These are phyloP conservation scores for Philotrypesis tridentata DNA, from an alignment of 1,140 invertebrate species.

Conservation along the genomic window DNA sequence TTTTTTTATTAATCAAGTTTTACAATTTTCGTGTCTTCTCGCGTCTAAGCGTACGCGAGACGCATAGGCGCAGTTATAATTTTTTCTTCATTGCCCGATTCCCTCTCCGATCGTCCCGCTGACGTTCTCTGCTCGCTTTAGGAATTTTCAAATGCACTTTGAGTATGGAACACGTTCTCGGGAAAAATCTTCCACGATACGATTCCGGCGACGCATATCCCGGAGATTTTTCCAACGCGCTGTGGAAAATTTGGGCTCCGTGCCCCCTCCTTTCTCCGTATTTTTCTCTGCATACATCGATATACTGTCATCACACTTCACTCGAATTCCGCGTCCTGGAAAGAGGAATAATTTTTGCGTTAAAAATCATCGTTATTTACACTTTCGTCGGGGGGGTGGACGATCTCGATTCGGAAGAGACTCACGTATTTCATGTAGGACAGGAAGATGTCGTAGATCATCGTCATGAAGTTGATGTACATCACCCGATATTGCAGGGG, in stretches of 20 bases:
- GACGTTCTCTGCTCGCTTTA: no score
- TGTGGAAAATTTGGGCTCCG: not conserved
- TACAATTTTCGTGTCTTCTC: not conserved
- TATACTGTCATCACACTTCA: not conserved
- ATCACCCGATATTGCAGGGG: conserved; percentile 84
- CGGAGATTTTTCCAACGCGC: not conserved
- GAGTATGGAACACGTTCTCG: no score
- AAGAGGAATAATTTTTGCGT: no score
- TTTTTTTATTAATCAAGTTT: no score
- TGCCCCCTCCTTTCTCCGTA: not conserved
- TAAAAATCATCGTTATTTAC: no score
- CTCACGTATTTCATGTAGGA: conserved; percentile 85
- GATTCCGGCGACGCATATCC: not conserved
- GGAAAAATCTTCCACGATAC: not conserved
- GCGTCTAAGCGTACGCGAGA: not conserved
- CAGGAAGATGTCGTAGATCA: conserved; percentile 86
- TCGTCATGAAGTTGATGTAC: conserved; percentile 86
- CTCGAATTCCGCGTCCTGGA: conserved; percentile 2
- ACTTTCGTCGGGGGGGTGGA: no score
- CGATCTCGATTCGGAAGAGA: no score
- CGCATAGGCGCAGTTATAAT: no score
- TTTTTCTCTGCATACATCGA: not conserved
- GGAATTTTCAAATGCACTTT: not conserved
- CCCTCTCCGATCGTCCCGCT: not conserved
- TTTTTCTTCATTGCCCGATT: not conserved